A percentile compares a stretch with the other conserved stretches of the same genome.
phyloP scores from a whole-genome alignment of 2,113 vertebrate species.

The Mesembrinibis cayennensis region DNA sequence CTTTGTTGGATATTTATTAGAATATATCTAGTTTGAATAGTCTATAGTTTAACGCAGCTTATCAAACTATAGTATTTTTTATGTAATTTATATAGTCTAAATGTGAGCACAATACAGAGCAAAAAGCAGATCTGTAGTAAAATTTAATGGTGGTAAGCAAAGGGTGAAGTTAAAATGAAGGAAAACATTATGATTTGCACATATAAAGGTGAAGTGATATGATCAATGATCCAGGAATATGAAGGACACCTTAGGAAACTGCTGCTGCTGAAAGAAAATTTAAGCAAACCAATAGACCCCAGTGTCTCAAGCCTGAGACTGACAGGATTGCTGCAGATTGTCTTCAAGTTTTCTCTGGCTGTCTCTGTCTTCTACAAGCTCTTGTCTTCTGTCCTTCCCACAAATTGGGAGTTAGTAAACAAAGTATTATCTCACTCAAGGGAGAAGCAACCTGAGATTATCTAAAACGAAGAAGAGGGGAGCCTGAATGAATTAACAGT shows the following conservation, averaged over 20 bases:
- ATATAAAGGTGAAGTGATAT: neutral
- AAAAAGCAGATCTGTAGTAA: neutral
- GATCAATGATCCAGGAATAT: neutral
- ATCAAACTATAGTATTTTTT: neutral
- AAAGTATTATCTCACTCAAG: neutral
- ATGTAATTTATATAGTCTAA: neutral
- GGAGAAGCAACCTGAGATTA: constrained; percentile 8
- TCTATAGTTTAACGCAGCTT: neutral
- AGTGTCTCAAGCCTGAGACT: neutral
- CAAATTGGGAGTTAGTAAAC: neutral
- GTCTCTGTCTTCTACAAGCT: neutral
- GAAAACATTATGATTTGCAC: neutral
- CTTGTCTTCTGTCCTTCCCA: neutral
- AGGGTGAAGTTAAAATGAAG: neutral
- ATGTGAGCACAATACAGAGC: neutral
- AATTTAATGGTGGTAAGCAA: neutral
- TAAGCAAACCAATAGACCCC: neutral
- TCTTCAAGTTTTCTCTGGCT: neutral
- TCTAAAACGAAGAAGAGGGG: constrained; percentile 23
- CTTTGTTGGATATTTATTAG: neutral
- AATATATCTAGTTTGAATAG: neutral
- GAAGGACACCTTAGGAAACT: neutral
- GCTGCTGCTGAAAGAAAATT: neutral
- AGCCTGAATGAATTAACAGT: neutral
- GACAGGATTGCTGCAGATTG: neutral